Evolutionary conservation across 2,888 invertebrate genomes (phyloP).

Genomic region (Dolichopus griseipennis): DNA sequence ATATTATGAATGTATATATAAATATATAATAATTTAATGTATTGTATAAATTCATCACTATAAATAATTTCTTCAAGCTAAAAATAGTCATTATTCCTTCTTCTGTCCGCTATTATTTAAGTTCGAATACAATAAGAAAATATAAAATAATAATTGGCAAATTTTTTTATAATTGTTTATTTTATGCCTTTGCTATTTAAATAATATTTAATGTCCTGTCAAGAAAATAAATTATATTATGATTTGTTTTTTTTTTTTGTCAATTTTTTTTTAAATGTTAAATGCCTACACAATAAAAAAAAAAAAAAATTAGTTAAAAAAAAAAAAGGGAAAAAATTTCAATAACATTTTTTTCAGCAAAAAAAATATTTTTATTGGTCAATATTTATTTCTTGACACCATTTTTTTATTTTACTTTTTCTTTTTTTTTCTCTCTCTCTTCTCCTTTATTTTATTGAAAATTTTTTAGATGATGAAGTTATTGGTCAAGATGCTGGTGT

Average conservation of each 20-base stretch:
- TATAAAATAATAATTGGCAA: background rate
- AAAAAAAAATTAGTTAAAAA: background rate
- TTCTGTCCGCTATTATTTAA: conserved; percentile 2
- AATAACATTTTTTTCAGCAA: background rate
- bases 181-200: conserved; percentile 1
- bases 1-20: background rate
- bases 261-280: background rate
- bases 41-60: background rate
- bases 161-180: conserved; percentile 5
- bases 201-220: background rate
- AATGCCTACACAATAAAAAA: background rate
- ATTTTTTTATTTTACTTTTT: background rate
- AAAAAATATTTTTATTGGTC: background rate
- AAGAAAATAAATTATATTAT: background rate
- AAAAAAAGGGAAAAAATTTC: no score
- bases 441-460: background rate
- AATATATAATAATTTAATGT: background rate
- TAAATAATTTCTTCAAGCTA: background rate
- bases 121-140: background rate
- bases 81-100: background rate
- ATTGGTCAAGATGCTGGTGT: conserved; percentile 35
- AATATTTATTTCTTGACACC: background rate
- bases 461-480: conserved; percentile 36
- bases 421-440: background rate
- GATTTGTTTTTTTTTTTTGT: background rate